A percentile compares a stretch with the other conserved stretches of the same genome.
Evolutionary conservation across 2,888 invertebrate species (phyloP).

Genomic region (Baccha elongata): DNA sequence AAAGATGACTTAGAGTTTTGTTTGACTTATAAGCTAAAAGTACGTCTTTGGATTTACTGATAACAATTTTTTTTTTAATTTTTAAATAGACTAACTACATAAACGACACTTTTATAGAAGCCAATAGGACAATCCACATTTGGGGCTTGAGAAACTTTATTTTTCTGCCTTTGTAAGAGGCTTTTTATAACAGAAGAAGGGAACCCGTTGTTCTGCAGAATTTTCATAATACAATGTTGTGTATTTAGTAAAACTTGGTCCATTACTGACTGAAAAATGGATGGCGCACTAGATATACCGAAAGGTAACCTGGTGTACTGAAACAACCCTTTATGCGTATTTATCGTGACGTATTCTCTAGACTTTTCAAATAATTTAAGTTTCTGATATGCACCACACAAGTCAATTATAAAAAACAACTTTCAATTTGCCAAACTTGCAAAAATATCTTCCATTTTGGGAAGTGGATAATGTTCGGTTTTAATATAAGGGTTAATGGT

Average conservation of each 20-base stretch:
- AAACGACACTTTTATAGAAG: too few relatives aligned
- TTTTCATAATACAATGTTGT: too few relatives aligned
- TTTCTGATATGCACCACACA: conserved; percentile 74
- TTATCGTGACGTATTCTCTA: conserved; percentile 75
- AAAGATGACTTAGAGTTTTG: too few relatives aligned
- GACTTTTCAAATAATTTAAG: conserved; percentile 70
- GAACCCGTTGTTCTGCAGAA: too few relatives aligned
- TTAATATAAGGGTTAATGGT: conserved; percentile 68
- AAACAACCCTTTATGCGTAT: conserved; percentile 74
- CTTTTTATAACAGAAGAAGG: too few relatives aligned
- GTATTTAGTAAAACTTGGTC: conserved; percentile 1
- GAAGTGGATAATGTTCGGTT: conserved; percentile 75
- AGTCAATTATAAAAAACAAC: conserved; percentile 70
- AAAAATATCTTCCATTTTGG: conserved; percentile 23
- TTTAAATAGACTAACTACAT: too few relatives aligned
- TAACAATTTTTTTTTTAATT: too few relatives aligned
- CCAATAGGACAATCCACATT: too few relatives aligned
- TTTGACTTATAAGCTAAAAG: too few relatives aligned
- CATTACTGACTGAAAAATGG: conserved; percentile 34
- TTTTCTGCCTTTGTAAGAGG: too few relatives aligned
- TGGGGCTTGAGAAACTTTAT: too few relatives aligned
- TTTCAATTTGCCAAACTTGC: conserved; percentile 71
- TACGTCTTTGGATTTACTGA: too few relatives aligned
- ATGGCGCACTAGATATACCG: conserved; percentile 61
- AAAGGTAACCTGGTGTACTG: conserved; percentile 58